Evolutionary conservation across 2,888 invertebrate genomes (phyloP), one percentile per base, ranked within the genome.

Genomic region (Strigamia transsilvanica): DNA sequence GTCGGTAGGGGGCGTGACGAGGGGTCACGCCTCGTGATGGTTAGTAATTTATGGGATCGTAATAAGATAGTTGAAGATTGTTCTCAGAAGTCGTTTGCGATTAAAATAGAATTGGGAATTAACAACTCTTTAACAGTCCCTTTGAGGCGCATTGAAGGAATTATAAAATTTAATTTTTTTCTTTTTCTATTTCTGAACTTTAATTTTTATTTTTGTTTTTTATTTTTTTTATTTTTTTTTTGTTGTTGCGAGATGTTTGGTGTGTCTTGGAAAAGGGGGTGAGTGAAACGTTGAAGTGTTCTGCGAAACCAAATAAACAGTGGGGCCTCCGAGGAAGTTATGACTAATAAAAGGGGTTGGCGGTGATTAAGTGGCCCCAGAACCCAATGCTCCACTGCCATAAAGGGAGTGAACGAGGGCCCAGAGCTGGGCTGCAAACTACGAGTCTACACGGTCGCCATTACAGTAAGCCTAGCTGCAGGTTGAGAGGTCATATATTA

Each of bases 271-370:
- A 66, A 46, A 46, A 66, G 61, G 18, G 61, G 61, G 61, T 66
- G 61, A 66, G 61, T 66, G 61, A 66, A 66, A 23, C 61, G 23
- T 66, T 66, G 61, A 66, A 66, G 61, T 66, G 61, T 66, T 66
- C 61, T 66, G 61, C 61, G 61, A 66, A 66, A 66, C 61, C 61
- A 66, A 66, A 66, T 66, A 66, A 66, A 66, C 61, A 66, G 61
- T 66, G 61, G 61, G 61, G 61, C 61, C 61, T 66, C 61, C 61
- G 61, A 66, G 61, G 61, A 18, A 66, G 61, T 66, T 66, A 66
- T 66, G 61, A 66, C 21, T 66, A 66, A 66, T 66, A 66, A 66
- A 66, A 66, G 61, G 61, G 61, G 61, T 66, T 66, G 61, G 61
- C 61, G 61, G 61, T 66, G 61, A 66, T 66, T 66, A 66, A 66